Percentiles rank a stretch among this genome's conserved stretches.
Conservation (phyloP, 2,797 vertebrate genomes). For the Neolamprologus multifasciatus region DNA sequence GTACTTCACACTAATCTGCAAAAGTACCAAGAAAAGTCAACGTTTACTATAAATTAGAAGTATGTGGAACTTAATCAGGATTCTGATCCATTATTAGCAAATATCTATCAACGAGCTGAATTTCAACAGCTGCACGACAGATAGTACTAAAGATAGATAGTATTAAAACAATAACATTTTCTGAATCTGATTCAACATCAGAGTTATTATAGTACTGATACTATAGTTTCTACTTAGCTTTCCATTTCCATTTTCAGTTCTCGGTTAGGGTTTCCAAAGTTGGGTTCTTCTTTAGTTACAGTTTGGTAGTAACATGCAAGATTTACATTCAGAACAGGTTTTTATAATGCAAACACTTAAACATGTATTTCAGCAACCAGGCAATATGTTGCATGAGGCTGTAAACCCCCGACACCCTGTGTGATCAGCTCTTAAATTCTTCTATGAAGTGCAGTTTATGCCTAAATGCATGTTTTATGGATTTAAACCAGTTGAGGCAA, state of each 20-base stretch:
- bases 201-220: neutral
- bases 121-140: neutral
- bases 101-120: rapidly evolving
- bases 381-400: neutral
- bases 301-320: rapidly evolving
- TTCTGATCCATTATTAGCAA: neutral
- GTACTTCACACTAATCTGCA: neutral
- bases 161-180: neutral
- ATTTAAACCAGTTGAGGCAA: neutral
- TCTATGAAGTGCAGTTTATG: neutral
- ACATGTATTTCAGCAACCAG: neutral
- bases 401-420: neutral
- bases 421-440: neutral
- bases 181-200: neutral
- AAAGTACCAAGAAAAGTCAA: neutral
- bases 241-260: neutral
- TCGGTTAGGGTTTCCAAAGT: neutral
- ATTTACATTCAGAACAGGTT: neutral
- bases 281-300: neutral
- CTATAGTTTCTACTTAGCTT: neutral
- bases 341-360: neutral
- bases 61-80: neutral
- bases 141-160: neutral
- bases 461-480: neutral
- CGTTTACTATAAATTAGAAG: neutral